Percentiles rank a stretch among this genome's conserved stretches.
phyloP scores from a whole-genome alignment of 2,113 vertebrate genomes.

The Colinus virginianus region DNA sequence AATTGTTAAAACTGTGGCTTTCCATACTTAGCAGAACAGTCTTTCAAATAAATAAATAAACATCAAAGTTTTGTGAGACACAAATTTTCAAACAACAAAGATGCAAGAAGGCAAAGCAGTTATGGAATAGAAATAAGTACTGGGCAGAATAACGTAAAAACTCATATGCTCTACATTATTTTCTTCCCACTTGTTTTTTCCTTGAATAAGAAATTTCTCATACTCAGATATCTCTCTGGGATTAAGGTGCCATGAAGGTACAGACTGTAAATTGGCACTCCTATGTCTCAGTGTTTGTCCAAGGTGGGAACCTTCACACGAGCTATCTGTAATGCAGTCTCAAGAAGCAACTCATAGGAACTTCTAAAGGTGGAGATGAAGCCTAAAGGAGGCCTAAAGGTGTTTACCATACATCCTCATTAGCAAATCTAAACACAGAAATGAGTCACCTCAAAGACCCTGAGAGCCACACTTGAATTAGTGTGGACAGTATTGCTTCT shows the following conservation, averaged over 20 bases:
- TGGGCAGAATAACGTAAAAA: constrained; percentile 24
- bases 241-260: not conserved
- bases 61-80: constrained; percentile 45
- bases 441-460: not conserved
- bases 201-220: not conserved
- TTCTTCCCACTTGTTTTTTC: not conserved
- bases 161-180: not conserved
- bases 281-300: not conserved
- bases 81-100: not conserved
- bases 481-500: not conserved
- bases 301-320: not conserved
- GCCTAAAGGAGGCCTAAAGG: constrained; percentile 22
- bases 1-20: constrained; percentile 53
- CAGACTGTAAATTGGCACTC: not conserved
- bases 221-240: not conserved
- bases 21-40: constrained; percentile 46
- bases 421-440: constrained; percentile 14
- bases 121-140: not conserved
- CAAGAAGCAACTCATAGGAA: not conserved
- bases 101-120: constrained; percentile 44
- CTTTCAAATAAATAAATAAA: constrained; percentile 42
- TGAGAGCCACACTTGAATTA: not conserved
- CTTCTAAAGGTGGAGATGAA: not conserved
- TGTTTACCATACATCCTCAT: not conserved
- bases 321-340: not conserved